A percentile compares a stretch with the other conserved stretches of the same genome.
Conservation (phyloP, 2,797 vertebrate genomes). For the Poecile montanus region DNA sequence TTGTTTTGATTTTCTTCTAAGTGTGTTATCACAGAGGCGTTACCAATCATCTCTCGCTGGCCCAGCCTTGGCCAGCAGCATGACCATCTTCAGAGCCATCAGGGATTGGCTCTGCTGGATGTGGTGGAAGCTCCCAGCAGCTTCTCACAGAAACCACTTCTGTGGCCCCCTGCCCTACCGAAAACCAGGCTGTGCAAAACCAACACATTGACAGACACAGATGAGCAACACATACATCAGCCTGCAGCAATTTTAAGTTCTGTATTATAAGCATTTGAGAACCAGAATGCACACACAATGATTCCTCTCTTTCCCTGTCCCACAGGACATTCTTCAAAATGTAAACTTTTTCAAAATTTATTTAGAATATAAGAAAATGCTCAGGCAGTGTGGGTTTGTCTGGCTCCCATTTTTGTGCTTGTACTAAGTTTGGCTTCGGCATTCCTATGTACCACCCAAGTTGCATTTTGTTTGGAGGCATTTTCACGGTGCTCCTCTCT, state of each 20-base stretch:
- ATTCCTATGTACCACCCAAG: neutral
- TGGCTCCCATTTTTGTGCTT: neutral
- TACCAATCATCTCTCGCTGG: neutral
- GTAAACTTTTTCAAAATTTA: neutral
- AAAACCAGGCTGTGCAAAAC: neutral
- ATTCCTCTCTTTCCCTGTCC: neutral
- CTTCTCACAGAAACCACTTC: neutral
- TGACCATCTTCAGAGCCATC: neutral
- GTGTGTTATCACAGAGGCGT: fast-evolving
- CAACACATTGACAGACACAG: neutral
- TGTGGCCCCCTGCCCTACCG: neutral
- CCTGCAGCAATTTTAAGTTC: neutral
- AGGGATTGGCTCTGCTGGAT: neutral
- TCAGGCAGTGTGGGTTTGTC: neutral
- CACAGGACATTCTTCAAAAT: neutral
- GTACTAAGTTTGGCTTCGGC: neutral
- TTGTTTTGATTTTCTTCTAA: neutral
- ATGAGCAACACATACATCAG: neutral
- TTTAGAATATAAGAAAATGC: neutral
- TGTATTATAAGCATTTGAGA: neutral
- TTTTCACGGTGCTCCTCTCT: neutral
- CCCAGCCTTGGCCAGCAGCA: neutral
- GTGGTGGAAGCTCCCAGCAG: neutral
- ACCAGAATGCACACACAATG: neutral
- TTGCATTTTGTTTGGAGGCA: neutral